A percentile compares a stretch with the other conserved stretches of the same genome.
Evolutionary conservation across 1,140 invertebrate species (phyloP).

Genomic region (Streblospio benedicti): DNA sequence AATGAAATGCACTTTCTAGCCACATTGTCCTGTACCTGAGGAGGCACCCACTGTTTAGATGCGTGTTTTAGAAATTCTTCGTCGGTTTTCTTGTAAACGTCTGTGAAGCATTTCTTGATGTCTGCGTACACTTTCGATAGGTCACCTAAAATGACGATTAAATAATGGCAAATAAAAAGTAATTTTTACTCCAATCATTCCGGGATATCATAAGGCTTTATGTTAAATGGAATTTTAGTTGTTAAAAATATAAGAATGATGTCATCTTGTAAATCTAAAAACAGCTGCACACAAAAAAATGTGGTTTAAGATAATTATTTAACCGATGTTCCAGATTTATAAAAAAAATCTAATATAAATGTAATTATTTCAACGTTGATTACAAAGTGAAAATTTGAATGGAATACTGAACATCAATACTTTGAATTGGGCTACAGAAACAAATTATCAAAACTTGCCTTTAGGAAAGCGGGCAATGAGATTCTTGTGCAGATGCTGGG

Average conservation of each 20-base stretch:
- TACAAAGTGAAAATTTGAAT: neutral
- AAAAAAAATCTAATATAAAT: neutral
- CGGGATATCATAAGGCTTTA: no score
- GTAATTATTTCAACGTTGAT: constrained; percentile 1
- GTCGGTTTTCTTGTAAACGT: constrained; percentile 50
- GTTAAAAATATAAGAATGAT: no score
- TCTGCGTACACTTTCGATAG: constrained; percentile 43
- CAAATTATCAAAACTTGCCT: constrained; percentile 33
- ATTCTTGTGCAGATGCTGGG: constrained; percentile 44
- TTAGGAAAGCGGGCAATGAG: constrained; percentile 46
- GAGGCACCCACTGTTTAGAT: constrained; percentile 41
- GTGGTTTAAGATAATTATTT: no score
- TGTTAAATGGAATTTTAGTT: no score
- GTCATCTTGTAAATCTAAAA: no score
- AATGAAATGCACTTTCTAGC: no score
- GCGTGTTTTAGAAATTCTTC: constrained; percentile 51
- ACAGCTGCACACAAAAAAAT: no score
- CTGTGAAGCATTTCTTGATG: constrained; percentile 47
- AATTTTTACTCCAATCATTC: no score
- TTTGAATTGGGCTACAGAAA: neutral
- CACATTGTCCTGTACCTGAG: no score
- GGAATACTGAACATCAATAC: neutral
- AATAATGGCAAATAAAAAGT: no score
- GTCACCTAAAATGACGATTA: constrained; percentile 35
- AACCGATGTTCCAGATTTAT: neutral